These are phyloP conservation scores for Autographa pulchrina DNA, from an alignment of 2,888 invertebrate species.

Conservation along the genomic window DNA sequence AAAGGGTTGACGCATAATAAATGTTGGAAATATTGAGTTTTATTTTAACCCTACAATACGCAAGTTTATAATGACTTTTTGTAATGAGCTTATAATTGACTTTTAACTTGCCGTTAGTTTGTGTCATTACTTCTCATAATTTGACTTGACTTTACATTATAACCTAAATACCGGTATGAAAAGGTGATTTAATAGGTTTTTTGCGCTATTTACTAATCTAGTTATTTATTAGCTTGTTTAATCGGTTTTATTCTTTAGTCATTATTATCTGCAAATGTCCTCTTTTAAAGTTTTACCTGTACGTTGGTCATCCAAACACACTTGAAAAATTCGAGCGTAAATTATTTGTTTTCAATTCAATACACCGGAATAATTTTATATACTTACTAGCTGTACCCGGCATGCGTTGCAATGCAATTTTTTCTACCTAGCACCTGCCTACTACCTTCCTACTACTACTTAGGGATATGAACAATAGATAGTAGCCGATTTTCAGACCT, in stretches of 20 bases:
- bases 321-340: neutral
- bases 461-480: no score
- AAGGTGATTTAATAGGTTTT: no score
- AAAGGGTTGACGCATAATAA: neutral
- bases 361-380: neutral
- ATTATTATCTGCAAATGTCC: no score
- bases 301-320: neutral
- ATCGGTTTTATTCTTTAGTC: neutral
- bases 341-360: neutral
- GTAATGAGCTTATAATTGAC: conserved; percentile 2
- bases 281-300: no score
- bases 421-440: no score
- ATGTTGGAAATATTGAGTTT: neutral
- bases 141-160: neutral
- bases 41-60: neutral
- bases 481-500: no score
- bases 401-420: no score
- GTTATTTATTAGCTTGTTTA: neutral
- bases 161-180: no score
- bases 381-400: no score
- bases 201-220: neutral
- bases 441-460: no score
- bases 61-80: neutral
- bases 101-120: neutral
- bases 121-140: neutral